phyloP scores from a whole-genome alignment of 2,113 vertebrate genomes.

The Neomonachus schauinslandi region DNA sequence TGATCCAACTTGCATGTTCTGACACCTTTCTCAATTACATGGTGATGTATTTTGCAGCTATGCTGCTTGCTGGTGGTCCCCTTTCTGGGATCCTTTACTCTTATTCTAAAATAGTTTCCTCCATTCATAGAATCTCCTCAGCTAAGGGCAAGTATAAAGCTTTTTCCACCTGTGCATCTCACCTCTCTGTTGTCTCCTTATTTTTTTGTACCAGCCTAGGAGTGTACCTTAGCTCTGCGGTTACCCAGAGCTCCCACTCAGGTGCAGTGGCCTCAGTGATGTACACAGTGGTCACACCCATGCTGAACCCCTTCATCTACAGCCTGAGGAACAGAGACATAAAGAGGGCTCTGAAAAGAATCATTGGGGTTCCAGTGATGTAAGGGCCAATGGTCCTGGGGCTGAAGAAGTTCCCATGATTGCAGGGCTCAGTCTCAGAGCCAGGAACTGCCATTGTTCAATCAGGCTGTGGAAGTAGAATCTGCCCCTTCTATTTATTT shows the following conservation, averaged over 20 bases:
- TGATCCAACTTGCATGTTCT: not conserved
- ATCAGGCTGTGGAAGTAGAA: not conserved
- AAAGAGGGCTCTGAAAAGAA: not conserved
- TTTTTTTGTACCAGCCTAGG: not conserved
- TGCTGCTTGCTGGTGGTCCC: not conserved
- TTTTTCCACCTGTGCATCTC: not conserved
- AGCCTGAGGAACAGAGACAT: not conserved
- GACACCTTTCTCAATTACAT: not conserved
- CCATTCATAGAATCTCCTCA: not conserved
- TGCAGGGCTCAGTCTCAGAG: not conserved
- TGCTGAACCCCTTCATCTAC: not conserved
- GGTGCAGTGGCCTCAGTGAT: not conserved
- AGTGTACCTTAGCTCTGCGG: not conserved
- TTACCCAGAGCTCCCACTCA: not conserved
- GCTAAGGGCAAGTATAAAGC: not conserved
- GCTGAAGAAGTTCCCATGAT: not conserved
- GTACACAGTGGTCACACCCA: not conserved
- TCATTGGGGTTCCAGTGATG: not conserved
- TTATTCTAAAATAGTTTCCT: not conserved
- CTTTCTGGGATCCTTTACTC: not conserved
- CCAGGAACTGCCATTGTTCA: not conserved
- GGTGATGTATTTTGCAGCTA: not conserved
- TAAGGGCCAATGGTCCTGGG: not conserved
- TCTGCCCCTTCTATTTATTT: not conserved
- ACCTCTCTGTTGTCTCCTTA: not conserved